phyloP scores from a whole-genome alignment of 2,113 vertebrate species.

The Orientallactaga bullata region DNA sequence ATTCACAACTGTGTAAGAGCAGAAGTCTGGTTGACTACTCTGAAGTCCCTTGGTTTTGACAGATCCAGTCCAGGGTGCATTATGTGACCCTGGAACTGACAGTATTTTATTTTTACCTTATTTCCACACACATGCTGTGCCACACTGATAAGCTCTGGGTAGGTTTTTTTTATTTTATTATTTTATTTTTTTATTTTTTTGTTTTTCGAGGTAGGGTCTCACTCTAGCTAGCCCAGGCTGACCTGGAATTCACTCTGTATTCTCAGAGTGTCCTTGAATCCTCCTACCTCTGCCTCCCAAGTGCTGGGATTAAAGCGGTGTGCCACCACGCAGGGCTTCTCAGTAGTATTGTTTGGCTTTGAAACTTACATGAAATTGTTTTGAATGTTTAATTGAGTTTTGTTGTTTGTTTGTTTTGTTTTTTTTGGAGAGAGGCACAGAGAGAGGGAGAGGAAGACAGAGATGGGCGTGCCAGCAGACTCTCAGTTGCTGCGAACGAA shows the following conservation, averaged over 20 bases:
- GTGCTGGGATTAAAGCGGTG: no score
- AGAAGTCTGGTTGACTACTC: not conserved
- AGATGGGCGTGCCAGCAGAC: no score
- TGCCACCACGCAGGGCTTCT: no score
- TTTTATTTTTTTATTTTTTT: no score
- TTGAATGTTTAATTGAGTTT: not conserved
- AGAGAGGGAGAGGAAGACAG: no score
- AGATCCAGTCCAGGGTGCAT: not conserved
- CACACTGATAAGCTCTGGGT: not conserved
- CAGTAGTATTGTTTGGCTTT: not conserved
- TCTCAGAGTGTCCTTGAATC: no score
- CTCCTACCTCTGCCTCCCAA: no score
- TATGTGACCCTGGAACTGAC: not conserved
- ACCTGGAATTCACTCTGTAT: no score
- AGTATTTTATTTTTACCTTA: slow-evolving; percentile 45
- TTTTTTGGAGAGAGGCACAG: no score
- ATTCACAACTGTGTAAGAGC: not conserved
- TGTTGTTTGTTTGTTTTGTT: no score
- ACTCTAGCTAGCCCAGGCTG: no score
- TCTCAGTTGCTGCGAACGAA: slow-evolving; percentile 6
- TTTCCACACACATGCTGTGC: slow-evolving; percentile 10
- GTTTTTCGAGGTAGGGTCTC: no score
- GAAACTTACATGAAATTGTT: not conserved
- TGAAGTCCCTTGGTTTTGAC: not conserved
- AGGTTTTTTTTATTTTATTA: not conserved